Conservation (phyloP, 1,140 invertebrate genomes). For the Drosophila ambigua region DNA sequence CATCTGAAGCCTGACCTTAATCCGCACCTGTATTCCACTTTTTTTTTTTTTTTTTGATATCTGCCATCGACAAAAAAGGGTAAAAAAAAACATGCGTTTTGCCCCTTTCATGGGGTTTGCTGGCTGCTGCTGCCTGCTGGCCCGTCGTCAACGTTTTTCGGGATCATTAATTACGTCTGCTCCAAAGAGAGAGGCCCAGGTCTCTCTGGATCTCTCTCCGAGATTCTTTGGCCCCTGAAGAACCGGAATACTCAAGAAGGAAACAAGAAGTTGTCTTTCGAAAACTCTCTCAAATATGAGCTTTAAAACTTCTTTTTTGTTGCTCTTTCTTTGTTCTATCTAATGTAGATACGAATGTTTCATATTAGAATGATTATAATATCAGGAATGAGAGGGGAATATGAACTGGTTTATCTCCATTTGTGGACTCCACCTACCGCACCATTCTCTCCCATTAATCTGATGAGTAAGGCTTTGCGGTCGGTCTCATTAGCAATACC, state of each 20-base stretch:
- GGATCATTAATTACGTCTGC: conserved; percentile 79
- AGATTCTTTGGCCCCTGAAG: conserved; percentile 17
- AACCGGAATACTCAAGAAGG: conserved; percentile 78
- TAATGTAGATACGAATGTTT: conserved; percentile 41
- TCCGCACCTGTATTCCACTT: conserved; percentile 72
- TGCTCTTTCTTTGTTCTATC: conserved; percentile 37
- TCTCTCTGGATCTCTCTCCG: conserved; percentile 20
- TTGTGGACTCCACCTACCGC: neutral
- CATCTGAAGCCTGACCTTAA: conserved; percentile 62
- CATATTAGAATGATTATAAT: conserved; percentile 60
- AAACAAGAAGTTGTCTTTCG: conserved; percentile 73
- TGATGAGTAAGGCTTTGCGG: conserved; percentile 61
- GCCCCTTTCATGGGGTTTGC: conserved; percentile 34
- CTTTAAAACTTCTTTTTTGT: conserved; percentile 29
- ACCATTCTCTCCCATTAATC: conserved; percentile 8
- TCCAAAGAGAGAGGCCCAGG: neutral
- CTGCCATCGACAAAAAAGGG: conserved; percentile 28
- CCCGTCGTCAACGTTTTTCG: conserved; percentile 70
- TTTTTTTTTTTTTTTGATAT: conserved; percentile 32
- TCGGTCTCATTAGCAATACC: conserved; percentile 62
- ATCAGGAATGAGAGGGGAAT: neutral
- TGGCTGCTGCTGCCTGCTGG: conserved; percentile 19
- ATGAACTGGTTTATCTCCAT: conserved; percentile 45
- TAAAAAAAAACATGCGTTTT: conserved; percentile 62
- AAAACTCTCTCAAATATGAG: conserved; percentile 45